phyloP scores from a whole-genome alignment of 2,888 invertebrate genomes.

The Clostera curtula region DNA sequence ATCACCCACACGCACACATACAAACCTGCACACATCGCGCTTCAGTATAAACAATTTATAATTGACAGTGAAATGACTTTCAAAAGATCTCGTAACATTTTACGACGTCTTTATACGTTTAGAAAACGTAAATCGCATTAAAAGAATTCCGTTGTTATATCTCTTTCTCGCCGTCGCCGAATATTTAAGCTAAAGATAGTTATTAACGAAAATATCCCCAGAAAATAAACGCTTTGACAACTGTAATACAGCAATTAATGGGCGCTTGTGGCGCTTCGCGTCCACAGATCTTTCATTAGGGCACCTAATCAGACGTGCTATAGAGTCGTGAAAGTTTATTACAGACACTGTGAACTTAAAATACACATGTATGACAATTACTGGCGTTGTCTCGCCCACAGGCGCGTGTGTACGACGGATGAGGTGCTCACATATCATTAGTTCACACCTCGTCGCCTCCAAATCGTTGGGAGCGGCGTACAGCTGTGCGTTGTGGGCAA shows the following conservation, averaged over 20 bases:
- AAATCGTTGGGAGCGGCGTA: slow-evolving; percentile 23
- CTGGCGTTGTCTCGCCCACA: slow-evolving; percentile 44
- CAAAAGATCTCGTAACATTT: slow-evolving; percentile 3
- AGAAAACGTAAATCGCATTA: slow-evolving; percentile 5
- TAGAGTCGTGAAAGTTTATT: slow-evolving; percentile 52
- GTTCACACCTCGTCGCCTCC: slow-evolving; percentile 54
- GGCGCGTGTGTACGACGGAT: slow-evolving; percentile 35
- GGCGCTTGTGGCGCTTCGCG: slow-evolving; percentile 22
- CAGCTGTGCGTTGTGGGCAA: slow-evolving; percentile 6
- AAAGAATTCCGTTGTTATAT: slow-evolving; percentile 3
- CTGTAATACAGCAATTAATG: slow-evolving; percentile 36
- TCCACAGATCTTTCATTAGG: slow-evolving; percentile 56
- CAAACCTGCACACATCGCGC: no score
- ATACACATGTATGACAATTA: slow-evolving; percentile 69
- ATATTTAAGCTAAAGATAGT: slow-evolving; percentile 9
- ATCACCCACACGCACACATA: no score
- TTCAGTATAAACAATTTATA: no score
- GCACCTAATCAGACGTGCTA: slow-evolving; percentile 45
- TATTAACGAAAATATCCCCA: slow-evolving; percentile 16
- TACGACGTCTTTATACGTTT: slow-evolving; percentile 3
- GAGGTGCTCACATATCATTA: slow-evolving; percentile 56
- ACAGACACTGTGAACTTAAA: slow-evolving; percentile 54
- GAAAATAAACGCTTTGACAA: slow-evolving; percentile 27
- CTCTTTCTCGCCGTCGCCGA: slow-evolving; percentile 5
- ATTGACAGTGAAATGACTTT: slow-evolving; percentile 1